A percentile compares a stretch with the other conserved stretches of the same genome.
These are phyloP conservation scores for Hydropotes inermis DNA, from an alignment of 2,113 vertebrate species.

Conservation along the genomic window DNA sequence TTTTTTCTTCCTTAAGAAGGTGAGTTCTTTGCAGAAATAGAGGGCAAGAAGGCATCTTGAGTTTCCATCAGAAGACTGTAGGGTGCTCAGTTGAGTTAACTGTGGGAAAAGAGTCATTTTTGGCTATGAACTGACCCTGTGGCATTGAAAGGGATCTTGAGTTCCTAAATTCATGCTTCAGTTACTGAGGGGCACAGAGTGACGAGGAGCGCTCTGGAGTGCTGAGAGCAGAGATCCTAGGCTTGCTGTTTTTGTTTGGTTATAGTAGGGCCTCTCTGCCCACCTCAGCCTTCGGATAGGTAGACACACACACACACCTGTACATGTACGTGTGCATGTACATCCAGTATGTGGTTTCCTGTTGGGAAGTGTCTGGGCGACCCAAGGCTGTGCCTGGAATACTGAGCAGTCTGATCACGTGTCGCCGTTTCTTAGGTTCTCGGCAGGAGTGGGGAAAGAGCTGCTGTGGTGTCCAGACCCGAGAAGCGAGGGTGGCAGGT, in stretches of 20 bases:
- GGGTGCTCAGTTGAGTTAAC: not conserved
- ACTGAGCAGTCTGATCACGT: not conserved
- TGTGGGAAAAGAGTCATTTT: slow-evolving; percentile 4
- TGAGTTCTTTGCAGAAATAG: slow-evolving; percentile 28
- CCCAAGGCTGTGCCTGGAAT: not conserved
- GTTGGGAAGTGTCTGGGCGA: not conserved
- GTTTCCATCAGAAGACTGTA: not conserved
- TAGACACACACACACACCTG: no score
- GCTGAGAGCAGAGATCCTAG: not conserved
- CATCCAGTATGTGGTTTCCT: not conserved
- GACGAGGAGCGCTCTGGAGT: not conserved
- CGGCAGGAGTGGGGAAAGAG: not conserved
- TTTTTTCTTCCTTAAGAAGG: not conserved
- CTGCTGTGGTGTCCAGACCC: not conserved
- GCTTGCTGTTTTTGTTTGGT: not conserved
- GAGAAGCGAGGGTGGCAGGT: not conserved
- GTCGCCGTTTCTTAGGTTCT: not conserved
- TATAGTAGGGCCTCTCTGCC: not conserved
- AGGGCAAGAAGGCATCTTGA: not conserved
- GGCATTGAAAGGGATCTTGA: not conserved
- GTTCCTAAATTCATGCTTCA: slow-evolving; percentile 6
- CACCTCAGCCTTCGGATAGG: not conserved
- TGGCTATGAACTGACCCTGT: not conserved
- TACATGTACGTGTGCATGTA: no score
- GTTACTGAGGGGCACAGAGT: not conserved